Evolutionary conservation across 2,797 vertebrate genomes (phyloP).

Genomic region (Knipowitschia caucasica): DNA sequence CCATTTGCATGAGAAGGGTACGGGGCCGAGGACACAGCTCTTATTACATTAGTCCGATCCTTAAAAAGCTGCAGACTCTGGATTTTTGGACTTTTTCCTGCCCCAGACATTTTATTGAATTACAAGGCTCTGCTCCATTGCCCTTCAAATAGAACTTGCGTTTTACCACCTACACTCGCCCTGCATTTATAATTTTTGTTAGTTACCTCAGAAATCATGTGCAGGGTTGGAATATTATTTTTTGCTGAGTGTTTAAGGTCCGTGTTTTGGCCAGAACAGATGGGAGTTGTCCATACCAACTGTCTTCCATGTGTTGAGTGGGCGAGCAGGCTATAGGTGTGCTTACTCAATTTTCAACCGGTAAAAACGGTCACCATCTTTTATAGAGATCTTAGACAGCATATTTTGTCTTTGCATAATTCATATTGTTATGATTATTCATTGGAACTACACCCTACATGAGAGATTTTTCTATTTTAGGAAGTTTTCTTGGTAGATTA

Average conservation of each 20-base stretch:
- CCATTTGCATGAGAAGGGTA: slow-evolving; percentile 8
- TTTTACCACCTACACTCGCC: neutral
- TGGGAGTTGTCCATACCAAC: neutral
- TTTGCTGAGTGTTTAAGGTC: neutral
- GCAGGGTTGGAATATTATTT: neutral
- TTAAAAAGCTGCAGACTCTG: slow-evolving; percentile 2
- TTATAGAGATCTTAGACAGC: slow-evolving; percentile 13
- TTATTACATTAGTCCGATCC: slow-evolving; percentile 5
- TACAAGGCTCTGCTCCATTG: slow-evolving; percentile 7
- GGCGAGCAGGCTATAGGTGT: slow-evolving; percentile 2
- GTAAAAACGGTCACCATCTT: too few species aligned
- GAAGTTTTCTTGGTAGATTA: too few species aligned
- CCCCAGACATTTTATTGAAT: slow-evolving; percentile 11
- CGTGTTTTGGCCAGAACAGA: neutral
- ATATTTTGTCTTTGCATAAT: too few species aligned
- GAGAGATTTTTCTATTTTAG: too few species aligned
- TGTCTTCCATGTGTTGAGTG: slow-evolving; percentile 11
- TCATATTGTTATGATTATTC: too few species aligned
- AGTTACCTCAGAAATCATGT: neutral
- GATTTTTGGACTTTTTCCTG: neutral
- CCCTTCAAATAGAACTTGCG: slow-evolving; percentile 9
- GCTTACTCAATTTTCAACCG: slow-evolving; percentile 20
- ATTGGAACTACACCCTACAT: too few species aligned
- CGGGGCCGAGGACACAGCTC: neutral
- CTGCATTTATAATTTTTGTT: neutral